Base-by-base conservation (phyloP, 2,113 vertebrate species). In the Gobiocypris rarus region DNA sequence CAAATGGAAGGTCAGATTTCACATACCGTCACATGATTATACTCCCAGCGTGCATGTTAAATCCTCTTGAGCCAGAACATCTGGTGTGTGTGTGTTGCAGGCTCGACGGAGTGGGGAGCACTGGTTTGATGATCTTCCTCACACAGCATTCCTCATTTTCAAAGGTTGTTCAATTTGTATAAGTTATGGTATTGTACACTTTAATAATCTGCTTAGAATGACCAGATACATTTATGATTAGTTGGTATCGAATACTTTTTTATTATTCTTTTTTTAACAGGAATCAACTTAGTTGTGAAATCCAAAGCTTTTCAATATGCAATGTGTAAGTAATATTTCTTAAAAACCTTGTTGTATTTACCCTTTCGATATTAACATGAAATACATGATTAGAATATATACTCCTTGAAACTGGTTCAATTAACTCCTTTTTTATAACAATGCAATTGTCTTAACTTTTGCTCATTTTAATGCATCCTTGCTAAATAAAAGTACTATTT, bases 91-190 rank as follows among this genome's bases (percentile, higher is more conserved):
- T 45, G 71, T 88, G 80, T 58, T 38, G 13, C 63, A 93, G 98
- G 95, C 96, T 0, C 95, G 98, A 65, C 95, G 93, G 41, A 98
- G 95, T 81, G 93, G 96, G 0, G 97, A 99, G 74, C 95, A 99
- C 87, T 99, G 97, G 98, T 99, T 99, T 86, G 97, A 99, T 83
- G 97, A 99, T 70, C 96, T 99, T 38, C 97, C 97, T 24, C 94
- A 95, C 73, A 99, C 98, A 0, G 94, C 97, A 0, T 97, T 98
- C 91, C 95, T 99, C 63, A 99, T 99, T 87, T 98, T 99, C 81
- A 99, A 99, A 96, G 98, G 98, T 41, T 15, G 50, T 54, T 70
- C 0, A 14, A 1, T 63, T n/a, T 38, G 6, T 28, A 50, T 65
- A n/a, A 34, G 31, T 24, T 48, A 1, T 1, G 22, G 10, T 14